Conservation (phyloP, 2,797 vertebrate species). For the Sphenopsis melanotis region DNA sequence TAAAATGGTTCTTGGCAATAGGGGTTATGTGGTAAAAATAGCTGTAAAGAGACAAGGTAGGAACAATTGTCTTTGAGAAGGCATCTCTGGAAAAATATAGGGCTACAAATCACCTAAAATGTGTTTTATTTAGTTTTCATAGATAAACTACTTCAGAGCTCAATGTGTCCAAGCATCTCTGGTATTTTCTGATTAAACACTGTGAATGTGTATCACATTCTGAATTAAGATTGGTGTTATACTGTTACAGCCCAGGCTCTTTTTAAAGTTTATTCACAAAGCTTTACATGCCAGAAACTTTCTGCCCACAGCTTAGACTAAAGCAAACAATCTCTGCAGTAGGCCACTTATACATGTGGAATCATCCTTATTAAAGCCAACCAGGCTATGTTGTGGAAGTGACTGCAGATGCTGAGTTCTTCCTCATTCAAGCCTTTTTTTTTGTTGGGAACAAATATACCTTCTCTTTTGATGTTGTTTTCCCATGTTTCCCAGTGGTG, state of each 20-base stretch:
- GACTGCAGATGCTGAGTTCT: background rate
- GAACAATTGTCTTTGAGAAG: background rate
- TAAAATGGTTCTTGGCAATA: background rate
- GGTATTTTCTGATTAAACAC: constrained; percentile 50
- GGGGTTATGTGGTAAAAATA: background rate
- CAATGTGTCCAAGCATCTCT: background rate
- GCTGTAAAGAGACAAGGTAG: background rate
- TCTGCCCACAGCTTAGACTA: background rate
- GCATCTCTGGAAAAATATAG: background rate
- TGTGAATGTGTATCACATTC: background rate
- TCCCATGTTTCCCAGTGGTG: background rate
- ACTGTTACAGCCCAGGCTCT: background rate
- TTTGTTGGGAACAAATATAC: background rate
- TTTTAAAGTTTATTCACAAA: background rate
- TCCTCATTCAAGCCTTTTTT: background rate
- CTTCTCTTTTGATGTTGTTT: background rate
- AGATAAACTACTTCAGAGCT: background rate
- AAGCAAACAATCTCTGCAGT: background rate
- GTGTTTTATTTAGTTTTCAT: constrained; percentile 11
- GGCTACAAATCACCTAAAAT: background rate
- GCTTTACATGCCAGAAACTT: background rate
- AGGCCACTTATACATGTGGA: fast-evolving
- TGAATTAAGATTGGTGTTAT: background rate
- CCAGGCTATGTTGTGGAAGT: background rate
- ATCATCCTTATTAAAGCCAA: background rate